These are phyloP conservation scores for Caenorhabditis remanei DNA, from an alignment of 1,140 invertebrate species.

Conservation along the genomic window DNA sequence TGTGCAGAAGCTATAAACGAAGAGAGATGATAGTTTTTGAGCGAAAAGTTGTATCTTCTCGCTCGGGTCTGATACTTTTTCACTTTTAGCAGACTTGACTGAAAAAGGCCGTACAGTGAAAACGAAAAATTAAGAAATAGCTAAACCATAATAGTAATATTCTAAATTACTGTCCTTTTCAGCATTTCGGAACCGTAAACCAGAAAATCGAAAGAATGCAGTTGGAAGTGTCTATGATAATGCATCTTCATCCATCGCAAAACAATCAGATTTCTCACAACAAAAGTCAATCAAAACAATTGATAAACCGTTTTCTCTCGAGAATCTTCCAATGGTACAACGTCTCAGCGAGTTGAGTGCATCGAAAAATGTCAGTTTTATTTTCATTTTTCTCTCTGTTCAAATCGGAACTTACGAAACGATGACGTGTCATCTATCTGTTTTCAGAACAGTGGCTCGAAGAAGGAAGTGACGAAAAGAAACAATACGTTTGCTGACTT, in stretches of 20 bases:
- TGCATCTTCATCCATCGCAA: constrained; percentile 3
- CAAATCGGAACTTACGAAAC: background rate
- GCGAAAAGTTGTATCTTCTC: too few relatives aligned
- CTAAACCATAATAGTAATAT: too few relatives aligned
- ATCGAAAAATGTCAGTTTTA: constrained; percentile 16
- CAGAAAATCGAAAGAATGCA: constrained; percentile 43
- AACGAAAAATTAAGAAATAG: too few relatives aligned
- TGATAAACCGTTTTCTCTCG: constrained; percentile 48
- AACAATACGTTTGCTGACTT: constrained; percentile 4
- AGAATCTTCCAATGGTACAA: constrained; percentile 51
- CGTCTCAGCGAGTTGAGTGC: constrained; percentile 38
- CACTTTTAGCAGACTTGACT: too few relatives aligned
- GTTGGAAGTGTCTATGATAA: constrained; percentile 45
- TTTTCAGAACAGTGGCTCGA: background rate
- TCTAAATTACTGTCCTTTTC: background rate
- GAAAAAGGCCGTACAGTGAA: too few relatives aligned
- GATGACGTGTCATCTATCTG: background rate
- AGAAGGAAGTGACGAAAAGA: constrained; percentile 16
- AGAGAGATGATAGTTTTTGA: too few relatives aligned
- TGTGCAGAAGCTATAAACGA: too few relatives aligned
- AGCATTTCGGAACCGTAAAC: constrained; percentile 28
- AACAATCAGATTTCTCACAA: background rate
- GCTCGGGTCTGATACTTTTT: too few relatives aligned
- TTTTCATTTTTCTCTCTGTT: background rate
- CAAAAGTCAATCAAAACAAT: constrained; percentile 39